Conservation (phyloP, 2,888 invertebrate species). For the Scaptodrosophila latifasciaeformis region DNA sequence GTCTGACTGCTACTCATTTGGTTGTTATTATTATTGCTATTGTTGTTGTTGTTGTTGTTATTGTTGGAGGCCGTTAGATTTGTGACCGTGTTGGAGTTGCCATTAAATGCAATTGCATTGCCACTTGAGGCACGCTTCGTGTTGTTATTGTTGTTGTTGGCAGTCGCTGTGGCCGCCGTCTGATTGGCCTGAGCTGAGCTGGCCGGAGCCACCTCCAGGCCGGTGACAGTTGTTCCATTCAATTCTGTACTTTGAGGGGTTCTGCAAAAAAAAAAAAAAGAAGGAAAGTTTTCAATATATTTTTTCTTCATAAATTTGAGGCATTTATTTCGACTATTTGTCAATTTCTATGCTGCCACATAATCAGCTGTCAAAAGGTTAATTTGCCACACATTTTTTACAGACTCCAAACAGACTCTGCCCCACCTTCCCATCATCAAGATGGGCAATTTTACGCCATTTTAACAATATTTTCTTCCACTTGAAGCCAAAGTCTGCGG, state of each 20-base stretch:
- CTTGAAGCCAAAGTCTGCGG: conserved; percentile 4
- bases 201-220: conserved; percentile 19
- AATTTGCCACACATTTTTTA: conserved; percentile 65
- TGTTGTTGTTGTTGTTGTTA: conserved; percentile 1
- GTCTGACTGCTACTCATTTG: conserved; percentile 24
- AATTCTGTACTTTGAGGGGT: too few species aligned
- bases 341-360: conserved; percentile 17
- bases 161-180: conserved; percentile 30
- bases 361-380: conserved; percentile 66
- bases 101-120: conserved; percentile 22
- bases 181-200: conserved; percentile 33
- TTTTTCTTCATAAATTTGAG: not conserved
- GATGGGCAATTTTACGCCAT: conserved; percentile 65
- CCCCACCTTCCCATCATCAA: conserved; percentile 19
- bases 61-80: conserved; percentile 39
- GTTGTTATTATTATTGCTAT: conserved; percentile 14
- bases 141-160: conserved; percentile 48
- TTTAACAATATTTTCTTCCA: conserved; percentile 62
- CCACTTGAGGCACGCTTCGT: conserved; percentile 40
- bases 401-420: conserved; percentile 19
- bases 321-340: conserved; percentile 30
- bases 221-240: conserved; percentile 41
- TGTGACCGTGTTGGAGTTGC: conserved; percentile 46
- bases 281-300: not conserved
- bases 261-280: conserved; percentile 41